These are phyloP conservation scores for Equus przewalskii DNA, from an alignment of 2,113 vertebrate species.

Conservation along the genomic window DNA sequence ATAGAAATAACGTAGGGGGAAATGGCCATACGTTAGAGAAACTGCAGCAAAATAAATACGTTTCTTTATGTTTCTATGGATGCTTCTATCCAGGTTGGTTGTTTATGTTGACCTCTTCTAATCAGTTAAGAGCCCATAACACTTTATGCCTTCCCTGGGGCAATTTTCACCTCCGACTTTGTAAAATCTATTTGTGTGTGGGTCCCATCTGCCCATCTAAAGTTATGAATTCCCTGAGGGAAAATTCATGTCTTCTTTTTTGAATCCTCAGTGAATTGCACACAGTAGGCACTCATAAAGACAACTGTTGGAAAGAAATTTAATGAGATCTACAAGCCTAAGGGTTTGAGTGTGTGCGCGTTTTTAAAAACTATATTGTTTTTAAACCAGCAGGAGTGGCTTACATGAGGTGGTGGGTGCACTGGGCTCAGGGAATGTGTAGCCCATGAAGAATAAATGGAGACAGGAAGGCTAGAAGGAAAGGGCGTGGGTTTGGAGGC, in stretches of 20 bases:
- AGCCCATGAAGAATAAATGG: neutral
- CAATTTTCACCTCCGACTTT: slow-evolving; percentile 30
- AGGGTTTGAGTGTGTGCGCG: neutral
- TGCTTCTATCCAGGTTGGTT: slow-evolving; percentile 37
- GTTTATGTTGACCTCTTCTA: slow-evolving; percentile 13
- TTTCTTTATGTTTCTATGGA: neutral
- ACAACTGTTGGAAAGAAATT: neutral
- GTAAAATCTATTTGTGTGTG: slow-evolving; percentile 16
- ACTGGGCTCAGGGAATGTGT: neutral
- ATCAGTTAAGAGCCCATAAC: neutral
- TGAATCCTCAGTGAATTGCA: neutral
- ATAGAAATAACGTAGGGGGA: slow-evolving; percentile 34
- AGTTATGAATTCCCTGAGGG: neutral
- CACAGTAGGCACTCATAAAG: neutral
- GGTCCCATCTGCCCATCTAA: neutral
- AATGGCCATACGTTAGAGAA: slow-evolving; percentile 65
- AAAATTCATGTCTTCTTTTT: neutral
- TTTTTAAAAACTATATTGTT: neutral
- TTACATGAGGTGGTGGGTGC: neutral
- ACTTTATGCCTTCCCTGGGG: slow-evolving; percentile 13
- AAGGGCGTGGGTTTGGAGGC: neutral
- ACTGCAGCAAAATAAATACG: slow-evolving; percentile 58
- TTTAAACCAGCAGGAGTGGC: neutral
- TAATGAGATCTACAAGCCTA: neutral
- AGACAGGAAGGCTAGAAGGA: neutral